A percentile compares a stretch with the other conserved stretches of the same genome.
Evolutionary conservation across 2,888 invertebrate genomes (phyloP).

Genomic region (Leptodirus hochenwartii): DNA sequence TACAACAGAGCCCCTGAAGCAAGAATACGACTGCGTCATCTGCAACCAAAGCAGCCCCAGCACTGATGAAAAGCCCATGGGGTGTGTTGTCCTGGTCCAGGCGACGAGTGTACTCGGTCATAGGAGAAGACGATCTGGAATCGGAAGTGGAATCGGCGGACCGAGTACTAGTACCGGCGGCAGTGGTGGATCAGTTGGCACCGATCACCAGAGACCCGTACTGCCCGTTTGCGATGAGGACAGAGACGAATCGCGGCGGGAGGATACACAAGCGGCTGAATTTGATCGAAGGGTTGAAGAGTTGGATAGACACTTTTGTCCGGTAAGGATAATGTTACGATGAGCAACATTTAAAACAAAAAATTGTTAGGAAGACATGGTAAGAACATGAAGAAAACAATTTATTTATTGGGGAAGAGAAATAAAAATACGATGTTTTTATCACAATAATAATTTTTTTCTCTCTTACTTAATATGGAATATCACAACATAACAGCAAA

Average conservation of each 20-base stretch:
- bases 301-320: conserved; percentile 57
- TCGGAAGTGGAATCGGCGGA: conserved; percentile 27
- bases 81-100: conserved; percentile 73
- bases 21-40: conserved; percentile 88
- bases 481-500: too few species aligned
- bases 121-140: conserved; percentile 34
- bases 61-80: conserved; percentile 68
- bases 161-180: conserved; percentile 7
- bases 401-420: too few species aligned
- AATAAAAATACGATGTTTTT: too few species aligned
- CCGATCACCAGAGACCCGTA: conserved; percentile 32
- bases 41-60: conserved; percentile 83
- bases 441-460: too few species aligned
- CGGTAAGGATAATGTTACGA: conserved; percentile 29
- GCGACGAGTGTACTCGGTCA: conserved; percentile 80
- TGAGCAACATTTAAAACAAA: too few species aligned
- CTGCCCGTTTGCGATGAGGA: conserved; percentile 49
- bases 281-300: conserved; percentile 62
- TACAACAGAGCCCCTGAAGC: conserved; percentile 33
- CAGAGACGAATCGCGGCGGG: conserved; percentile 33
- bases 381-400: too few species aligned
- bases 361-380: conserved; percentile 1
- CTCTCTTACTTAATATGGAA: too few species aligned
- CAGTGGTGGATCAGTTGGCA: too few species aligned
- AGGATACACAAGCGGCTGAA: conserved; percentile 52